Evolutionary conservation across 1,140 invertebrate genomes (phyloP).

Genomic region (Euglossa dilemma): DNA sequence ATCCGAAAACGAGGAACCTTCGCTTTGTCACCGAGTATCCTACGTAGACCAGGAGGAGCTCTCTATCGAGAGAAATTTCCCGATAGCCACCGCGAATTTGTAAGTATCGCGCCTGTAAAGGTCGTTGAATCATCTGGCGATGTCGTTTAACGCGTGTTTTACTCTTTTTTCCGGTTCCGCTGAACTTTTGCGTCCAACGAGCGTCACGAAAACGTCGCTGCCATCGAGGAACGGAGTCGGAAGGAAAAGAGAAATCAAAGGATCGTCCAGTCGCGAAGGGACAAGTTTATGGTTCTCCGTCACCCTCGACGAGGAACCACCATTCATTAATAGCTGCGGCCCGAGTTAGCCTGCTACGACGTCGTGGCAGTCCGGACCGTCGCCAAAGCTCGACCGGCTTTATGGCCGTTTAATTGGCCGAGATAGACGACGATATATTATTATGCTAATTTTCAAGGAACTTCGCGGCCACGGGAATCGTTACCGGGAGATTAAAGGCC

Average conservation of each 20-base stretch:
- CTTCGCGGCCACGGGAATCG: conserved; percentile 62
- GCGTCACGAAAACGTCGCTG: not conserved
- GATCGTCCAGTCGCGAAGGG: conserved; percentile 59
- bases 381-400: conserved; percentile 70
- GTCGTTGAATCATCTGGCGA: too few relatives aligned
- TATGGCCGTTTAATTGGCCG: conserved; percentile 76
- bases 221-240: not conserved
- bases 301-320: conserved; percentile 69
- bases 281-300: conserved; percentile 73
- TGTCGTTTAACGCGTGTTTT: not conserved
- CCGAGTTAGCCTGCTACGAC: conserved; percentile 71
- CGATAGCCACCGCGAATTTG: too few relatives aligned
- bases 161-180: not conserved
- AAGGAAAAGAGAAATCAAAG: conserved; percentile 40
- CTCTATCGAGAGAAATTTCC: too few relatives aligned
- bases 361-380: conserved; percentile 56
- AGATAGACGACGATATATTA: conserved; percentile 73
- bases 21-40: not conserved
- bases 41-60: not conserved
- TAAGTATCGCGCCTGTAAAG: too few relatives aligned
- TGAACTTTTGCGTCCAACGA: not conserved
- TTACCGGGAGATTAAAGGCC: conserved; percentile 65
- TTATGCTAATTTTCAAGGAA: conserved; percentile 76
- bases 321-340: conserved; percentile 76
- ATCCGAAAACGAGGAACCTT: conserved; percentile 23